Evolutionary conservation across 92 coral and sea anemone genomes (phyloP).

Genomic region (Zoanthus sansibaricus): DNA sequence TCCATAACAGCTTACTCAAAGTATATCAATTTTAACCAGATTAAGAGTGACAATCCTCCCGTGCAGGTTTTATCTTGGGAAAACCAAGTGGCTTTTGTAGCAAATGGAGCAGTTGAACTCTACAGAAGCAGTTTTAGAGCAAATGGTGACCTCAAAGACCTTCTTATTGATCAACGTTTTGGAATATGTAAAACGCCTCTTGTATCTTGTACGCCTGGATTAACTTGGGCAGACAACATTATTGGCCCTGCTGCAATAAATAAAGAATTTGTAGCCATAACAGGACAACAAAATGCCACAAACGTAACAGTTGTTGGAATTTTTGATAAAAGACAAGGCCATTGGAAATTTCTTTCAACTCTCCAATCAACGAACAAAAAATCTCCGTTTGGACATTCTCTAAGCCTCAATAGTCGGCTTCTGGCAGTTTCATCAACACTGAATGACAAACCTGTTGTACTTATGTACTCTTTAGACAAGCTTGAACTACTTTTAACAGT

Average conservation of each 20-base stretch:
- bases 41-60: slow-evolving; percentile 21
- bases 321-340: slow-evolving; percentile 61
- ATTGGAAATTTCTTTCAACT: slow-evolving; percentile 61
- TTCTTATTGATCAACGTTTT: slow-evolving; percentile 16
- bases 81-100: slow-evolving; percentile 53
- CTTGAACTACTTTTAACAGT: background rate
- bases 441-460: slow-evolving; percentile 38
- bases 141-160: slow-evolving; percentile 34
- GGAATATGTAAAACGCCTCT: slow-evolving; percentile 10
- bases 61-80: slow-evolving; percentile 46
- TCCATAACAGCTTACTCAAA: slow-evolving; percentile 51
- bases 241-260: slow-evolving; percentile 60
- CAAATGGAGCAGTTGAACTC: slow-evolving; percentile 51
- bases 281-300: slow-evolving; percentile 60
- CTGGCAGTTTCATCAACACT: slow-evolving; percentile 69
- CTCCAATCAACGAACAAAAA: slow-evolving; percentile 63
- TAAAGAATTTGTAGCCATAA: slow-evolving; percentile 61
- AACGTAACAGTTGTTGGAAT: slow-evolving; percentile 75
- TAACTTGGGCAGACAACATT: slow-evolving; percentile 76
- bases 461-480: slow-evolving; percentile 59
- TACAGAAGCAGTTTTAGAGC: slow-evolving; percentile 46
- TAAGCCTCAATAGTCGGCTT: slow-evolving; percentile 62
- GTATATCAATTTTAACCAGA: slow-evolving; percentile 44
- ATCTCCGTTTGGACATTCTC: slow-evolving; percentile 65
- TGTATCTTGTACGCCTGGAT: slow-evolving; percentile 54